Base-by-base conservation (phyloP, 2,113 vertebrate species). In the Ammospiza nelsoni region DNA sequence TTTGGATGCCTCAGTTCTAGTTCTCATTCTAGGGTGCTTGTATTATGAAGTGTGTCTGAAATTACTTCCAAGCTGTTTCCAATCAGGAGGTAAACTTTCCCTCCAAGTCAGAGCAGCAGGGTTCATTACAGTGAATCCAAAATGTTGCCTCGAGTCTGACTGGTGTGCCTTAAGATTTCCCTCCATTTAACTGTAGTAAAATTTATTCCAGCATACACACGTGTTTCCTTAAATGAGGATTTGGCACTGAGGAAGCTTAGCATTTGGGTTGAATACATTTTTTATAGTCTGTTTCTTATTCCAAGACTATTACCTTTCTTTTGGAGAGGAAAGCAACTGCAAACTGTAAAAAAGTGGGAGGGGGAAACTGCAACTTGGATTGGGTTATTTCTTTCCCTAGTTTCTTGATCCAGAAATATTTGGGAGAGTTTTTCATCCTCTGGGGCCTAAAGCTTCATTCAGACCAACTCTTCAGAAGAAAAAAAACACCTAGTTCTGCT, bases 221-320 rank as follows among this genome's bases (percentile, higher is more conserved):
- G 9, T 79, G 21, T 92, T 95, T 89, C 16, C 31, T 82, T 79
- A 73, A 94, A 79, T 84, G 65, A 92, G 37, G 13, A 59, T 91
- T 92, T 96, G 94, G 89, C 92, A 67, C n/a, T 37, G 48, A 86
- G 68, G 31, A 89, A 89, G 13, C 23, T 66, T 65, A 83, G 54
- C 54, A 72, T 92, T 95, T 75, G 69, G 28, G 28, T 84, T 57
- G 74, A 76, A 87, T 92, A 68, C 28, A 29, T 68, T 92, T 92
- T 91, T 91, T 92, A 89, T 82, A 76, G 77, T 21, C 73, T 58
- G 4, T 72, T 89, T 81, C 37, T 84, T 78, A 51, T 61, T 76
- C 92, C 89, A 91, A 61, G 39, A 41, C 28, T 65, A 89, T 84
- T 94, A 88, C 84, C 39, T 91, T 87, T 88, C 55, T 83, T 87